These are phyloP conservation scores for Ophioderma brevispina DNA, from an alignment of 35 echinoderm and acorn worm species.

Conservation along the genomic window DNA sequence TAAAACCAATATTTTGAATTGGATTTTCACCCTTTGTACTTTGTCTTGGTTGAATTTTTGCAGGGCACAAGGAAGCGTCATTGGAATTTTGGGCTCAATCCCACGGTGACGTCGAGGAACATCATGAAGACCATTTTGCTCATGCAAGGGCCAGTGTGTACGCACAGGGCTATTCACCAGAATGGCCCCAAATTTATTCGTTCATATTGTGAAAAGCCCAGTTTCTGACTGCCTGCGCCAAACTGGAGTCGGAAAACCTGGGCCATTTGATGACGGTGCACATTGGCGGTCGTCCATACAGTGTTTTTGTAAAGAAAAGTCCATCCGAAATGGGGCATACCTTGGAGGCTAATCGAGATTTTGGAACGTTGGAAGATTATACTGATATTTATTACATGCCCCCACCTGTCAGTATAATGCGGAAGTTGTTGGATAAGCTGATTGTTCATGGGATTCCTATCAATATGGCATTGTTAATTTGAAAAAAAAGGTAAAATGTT, in stretches of 20 bases:
- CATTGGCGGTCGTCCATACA: neutral
- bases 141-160: neutral
- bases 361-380: neutral
- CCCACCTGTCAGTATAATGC: neutral
- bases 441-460: neutral
- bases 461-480: no score
- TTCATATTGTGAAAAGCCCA: neutral
- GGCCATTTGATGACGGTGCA: neutral
- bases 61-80: neutral
- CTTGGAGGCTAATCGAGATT: neutral
- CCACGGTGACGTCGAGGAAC: neutral
- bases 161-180: neutral
- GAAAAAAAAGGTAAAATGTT: no score
- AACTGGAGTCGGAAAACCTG: neutral
- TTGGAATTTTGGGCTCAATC: neutral
- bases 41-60: no score
- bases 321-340: neutral
- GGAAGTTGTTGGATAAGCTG: neutral
- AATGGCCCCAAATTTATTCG: neutral
- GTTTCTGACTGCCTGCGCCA: neutral
- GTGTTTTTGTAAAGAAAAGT: neutral
- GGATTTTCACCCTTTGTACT: no score
- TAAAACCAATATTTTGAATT: no score
- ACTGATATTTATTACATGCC: neutral
- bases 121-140: slow-evolving; percentile 10